Evolutionary conservation across 2,113 vertebrate species (phyloP), one percentile per base, ranked within the genome.

Genomic region (Blennius ocellaris): DNA sequence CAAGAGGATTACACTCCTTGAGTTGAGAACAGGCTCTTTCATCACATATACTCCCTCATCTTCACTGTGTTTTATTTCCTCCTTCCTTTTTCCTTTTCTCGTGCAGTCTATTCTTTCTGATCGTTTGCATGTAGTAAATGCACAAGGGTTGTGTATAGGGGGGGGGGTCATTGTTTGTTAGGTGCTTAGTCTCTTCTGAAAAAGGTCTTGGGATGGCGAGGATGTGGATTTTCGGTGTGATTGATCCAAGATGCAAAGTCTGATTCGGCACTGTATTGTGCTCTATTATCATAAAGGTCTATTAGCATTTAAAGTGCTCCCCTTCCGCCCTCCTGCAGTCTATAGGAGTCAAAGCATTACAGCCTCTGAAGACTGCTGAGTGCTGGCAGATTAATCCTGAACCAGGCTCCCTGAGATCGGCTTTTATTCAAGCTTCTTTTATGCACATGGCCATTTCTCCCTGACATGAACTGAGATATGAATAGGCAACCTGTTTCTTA

Each of bases 301-400:
- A 90, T 91, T 90, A 87, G 86, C 90, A 90, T 92, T 90, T 90
- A 89, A 91, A 92, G 86, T 92, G 87, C 74, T 87, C 71, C 86
- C 75, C 82, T 65, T 61, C 79, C 82, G 76, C 67, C 78, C 69
- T 76, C 69, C 76, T 85, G 83, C 67, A 86, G 88, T 88, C 83
- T 81, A 79, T 84, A 80, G 75, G 80, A 88, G 87, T 88, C 85
- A 84, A 73, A 84, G 84, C 72, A 81, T 87, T 85, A 83, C 66
- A 83, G 87, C 78, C 80, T 87, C 81, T 83, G 82, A 81, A 67
- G 88, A 84, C 70, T 79, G 73, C 84, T 67, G 81, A 85, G 85
- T 52, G n/a, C 59, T 8, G 47, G 70, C 88, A 84, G 85, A 87
- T 90, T 88, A 87, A 84, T 81, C 77, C 88, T 82, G 70, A 87